These are phyloP conservation scores for Chaetura pelagica DNA, from an alignment of 2,113 vertebrate genomes.

Conservation along the genomic window DNA sequence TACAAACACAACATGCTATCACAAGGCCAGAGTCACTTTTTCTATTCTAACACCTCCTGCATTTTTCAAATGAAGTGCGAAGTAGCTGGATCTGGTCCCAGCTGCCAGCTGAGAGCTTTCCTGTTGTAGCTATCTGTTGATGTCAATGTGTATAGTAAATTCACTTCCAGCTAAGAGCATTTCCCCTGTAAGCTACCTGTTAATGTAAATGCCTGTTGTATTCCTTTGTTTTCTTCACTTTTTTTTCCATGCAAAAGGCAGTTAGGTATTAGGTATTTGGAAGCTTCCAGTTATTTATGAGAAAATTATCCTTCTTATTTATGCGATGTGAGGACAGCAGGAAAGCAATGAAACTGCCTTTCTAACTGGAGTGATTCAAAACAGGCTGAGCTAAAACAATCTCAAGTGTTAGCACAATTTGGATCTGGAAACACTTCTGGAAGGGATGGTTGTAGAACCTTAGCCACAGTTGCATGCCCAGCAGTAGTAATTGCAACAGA, in stretches of 20 bases:
- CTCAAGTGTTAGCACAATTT: not conserved
- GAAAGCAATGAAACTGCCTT: not conserved
- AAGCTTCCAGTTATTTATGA: not conserved
- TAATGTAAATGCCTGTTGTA: not conserved
- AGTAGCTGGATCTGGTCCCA: not conserved
- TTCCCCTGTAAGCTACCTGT: not conserved
- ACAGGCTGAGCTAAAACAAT: not conserved
- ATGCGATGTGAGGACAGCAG: not conserved
- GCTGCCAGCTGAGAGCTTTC: not conserved
- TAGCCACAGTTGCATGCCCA: not conserved
- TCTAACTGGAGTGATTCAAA: not conserved
- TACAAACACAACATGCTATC: not conserved
- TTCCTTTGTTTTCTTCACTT: not conserved
- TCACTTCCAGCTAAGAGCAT: not conserved
- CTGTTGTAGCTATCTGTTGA: not conserved
- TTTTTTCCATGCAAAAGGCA: not conserved
- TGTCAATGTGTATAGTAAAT: not conserved
- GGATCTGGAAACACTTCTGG: not conserved
- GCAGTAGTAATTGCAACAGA: not conserved
- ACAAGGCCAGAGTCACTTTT: not conserved
- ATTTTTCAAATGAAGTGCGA: not conserved
- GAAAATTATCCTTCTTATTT: not conserved
- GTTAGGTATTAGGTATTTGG: not conserved
- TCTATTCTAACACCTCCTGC: not conserved
- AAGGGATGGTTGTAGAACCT: not conserved